Evolutionary conservation across 1,140 invertebrate genomes (phyloP).

Genomic region (Coelopa frigida): DNA sequence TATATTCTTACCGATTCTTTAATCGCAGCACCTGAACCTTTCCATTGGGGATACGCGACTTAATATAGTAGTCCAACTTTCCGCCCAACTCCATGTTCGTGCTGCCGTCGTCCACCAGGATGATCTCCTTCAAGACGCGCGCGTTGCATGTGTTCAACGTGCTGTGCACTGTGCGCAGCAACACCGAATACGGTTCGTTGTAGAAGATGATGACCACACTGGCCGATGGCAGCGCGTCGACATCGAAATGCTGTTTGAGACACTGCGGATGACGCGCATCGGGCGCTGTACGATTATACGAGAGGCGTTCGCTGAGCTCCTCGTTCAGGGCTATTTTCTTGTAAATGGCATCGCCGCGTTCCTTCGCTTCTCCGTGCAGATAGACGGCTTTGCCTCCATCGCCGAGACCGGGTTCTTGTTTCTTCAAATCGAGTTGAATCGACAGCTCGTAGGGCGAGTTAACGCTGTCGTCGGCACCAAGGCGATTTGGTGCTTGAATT

Average conservation of each 20-base stretch:
- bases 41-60: slow-evolving; percentile 54
- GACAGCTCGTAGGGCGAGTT: slow-evolving; percentile 36
- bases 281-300: slow-evolving; percentile 65
- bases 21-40: slow-evolving; percentile 71
- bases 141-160: slow-evolving; percentile 72
- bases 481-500: slow-evolving; percentile 8
- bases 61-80: slow-evolving; percentile 70
- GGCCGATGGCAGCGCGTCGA: slow-evolving; percentile 47
- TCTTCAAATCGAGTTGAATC: slow-evolving; percentile 42
- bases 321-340: slow-evolving; percentile 78
- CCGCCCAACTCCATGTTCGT: slow-evolving; percentile 67
- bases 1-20: slow-evolving; percentile 53
- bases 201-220: slow-evolving; percentile 80
- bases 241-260: slow-evolving; percentile 44
- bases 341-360: slow-evolving; percentile 56
- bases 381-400: slow-evolving; percentile 56
- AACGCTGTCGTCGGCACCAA: slow-evolving; percentile 18
- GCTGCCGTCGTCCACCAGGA: slow-evolving; percentile 84
- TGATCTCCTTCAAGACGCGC: slow-evolving; percentile 68
- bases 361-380: slow-evolving; percentile 49
- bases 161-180: slow-evolving; percentile 78
- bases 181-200: slow-evolving; percentile 80
- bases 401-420: slow-evolving; percentile 50
- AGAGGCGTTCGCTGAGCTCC: slow-evolving; percentile 71
- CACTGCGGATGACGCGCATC: slow-evolving; percentile 52